phyloP scores from a whole-genome alignment of 2,888 invertebrate species.

The Portevinia maculata region DNA sequence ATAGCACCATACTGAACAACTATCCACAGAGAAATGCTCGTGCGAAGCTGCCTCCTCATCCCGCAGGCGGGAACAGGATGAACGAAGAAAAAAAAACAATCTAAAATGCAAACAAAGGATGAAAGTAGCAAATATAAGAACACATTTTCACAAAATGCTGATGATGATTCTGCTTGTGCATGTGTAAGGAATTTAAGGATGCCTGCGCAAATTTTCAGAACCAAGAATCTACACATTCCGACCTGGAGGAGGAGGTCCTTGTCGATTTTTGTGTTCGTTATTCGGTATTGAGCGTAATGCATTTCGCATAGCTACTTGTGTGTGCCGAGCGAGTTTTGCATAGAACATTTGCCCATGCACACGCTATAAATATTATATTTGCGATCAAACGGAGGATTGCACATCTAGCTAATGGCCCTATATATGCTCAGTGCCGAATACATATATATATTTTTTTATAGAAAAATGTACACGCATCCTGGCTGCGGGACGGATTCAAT shows the following conservation, averaged over 20 bases:
- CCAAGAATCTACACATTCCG: conserved; percentile 20
- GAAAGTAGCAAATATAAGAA: conserved; percentile 64
- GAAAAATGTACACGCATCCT: conserved; percentile 35
- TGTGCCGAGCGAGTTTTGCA: conserved; percentile 59
- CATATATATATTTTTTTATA: neutral
- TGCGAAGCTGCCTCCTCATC: neutral
- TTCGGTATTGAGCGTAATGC: conserved; percentile 58
- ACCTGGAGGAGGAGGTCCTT: conserved; percentile 34
- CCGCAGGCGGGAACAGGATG: neutral
- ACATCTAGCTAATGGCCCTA: conserved; percentile 32
- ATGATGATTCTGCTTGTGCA: conserved; percentile 62
- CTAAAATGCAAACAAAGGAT: conserved; percentile 60
- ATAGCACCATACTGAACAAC: conserved; percentile 11
- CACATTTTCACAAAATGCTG: conserved; percentile 69
- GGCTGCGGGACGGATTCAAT: conserved; percentile 15
- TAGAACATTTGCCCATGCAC: conserved; percentile 63
- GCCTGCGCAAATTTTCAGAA: conserved; percentile 40
- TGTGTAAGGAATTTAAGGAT: conserved; percentile 61
- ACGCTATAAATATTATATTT: conserved; percentile 71
- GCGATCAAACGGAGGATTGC: conserved; percentile 62
- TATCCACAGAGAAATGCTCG: neutral
- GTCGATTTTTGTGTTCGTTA: conserved; percentile 39
- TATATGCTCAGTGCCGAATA: neutral
- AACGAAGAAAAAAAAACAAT: conserved; percentile 17
- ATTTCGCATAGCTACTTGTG: conserved; percentile 31